Evolutionary conservation across 2,888 invertebrate genomes (phyloP).

Genomic region (Tipula vernalis): DNA sequence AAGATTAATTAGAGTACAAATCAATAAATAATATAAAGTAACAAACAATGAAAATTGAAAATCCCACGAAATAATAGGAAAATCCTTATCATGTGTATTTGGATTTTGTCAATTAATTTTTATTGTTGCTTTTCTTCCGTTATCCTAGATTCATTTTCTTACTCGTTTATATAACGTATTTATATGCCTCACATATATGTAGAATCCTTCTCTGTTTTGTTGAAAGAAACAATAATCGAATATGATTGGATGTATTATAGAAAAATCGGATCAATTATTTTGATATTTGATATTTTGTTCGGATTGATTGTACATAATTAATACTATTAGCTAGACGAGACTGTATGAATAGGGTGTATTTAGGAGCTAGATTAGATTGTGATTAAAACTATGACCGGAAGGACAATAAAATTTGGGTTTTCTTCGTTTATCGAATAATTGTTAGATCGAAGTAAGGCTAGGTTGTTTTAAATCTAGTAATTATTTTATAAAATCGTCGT

Average conservation of each 20-base stretch:
- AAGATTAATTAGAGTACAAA: neutral
- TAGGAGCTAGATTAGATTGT: neutral
- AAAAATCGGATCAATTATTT: neutral
- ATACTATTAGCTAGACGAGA: neutral
- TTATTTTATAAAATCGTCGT: no score
- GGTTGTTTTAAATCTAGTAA: no score
- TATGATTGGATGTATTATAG: neutral
- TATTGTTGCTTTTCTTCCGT: neutral
- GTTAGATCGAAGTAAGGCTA: no score
- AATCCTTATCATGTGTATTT: neutral
- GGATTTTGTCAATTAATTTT: neutral
- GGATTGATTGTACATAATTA: neutral
- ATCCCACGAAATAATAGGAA: neutral
- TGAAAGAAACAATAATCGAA: neutral
- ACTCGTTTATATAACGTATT: neutral
- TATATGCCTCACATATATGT: neutral
- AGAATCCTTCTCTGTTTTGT: neutral
- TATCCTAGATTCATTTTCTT: neutral
- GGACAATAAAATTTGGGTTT: no score
- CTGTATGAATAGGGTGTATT: neutral
- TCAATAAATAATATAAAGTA: neutral
- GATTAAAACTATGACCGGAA: no score
- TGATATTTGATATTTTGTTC: neutral
- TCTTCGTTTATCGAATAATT: no score
- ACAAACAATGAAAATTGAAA: no score